These are phyloP conservation scores for Nipponia nippon DNA, from an alignment of 2,113 vertebrate species.

Conservation along the genomic window DNA sequence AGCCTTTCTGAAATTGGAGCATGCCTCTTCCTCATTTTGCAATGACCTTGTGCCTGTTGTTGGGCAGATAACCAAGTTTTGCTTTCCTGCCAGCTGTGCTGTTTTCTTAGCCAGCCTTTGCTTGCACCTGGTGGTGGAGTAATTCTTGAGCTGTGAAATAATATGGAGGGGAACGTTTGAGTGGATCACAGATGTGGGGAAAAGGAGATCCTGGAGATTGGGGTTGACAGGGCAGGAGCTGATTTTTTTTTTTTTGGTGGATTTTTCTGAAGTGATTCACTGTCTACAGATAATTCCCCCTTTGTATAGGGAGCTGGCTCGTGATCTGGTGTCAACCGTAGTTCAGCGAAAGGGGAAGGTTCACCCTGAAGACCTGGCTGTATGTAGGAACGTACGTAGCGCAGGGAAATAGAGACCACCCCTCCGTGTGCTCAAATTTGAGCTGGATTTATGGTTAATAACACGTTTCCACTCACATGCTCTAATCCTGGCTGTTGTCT, in stretches of 20 bases:
- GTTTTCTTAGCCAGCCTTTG: neutral
- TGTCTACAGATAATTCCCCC: neutral
- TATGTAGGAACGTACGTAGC: fast-evolving
- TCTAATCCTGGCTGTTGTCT: neutral
- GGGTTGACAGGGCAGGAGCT: neutral
- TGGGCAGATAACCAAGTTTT: neutral
- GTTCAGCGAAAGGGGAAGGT: neutral
- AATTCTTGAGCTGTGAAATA: neutral
- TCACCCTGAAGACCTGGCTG: neutral
- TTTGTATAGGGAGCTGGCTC: neutral
- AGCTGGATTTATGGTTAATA: neutral
- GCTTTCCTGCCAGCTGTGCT: neutral
- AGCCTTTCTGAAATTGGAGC: neutral
- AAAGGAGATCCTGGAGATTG: neutral
- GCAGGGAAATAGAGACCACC: neutral
- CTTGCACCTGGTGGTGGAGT: neutral
- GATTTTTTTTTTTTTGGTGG: neutral
- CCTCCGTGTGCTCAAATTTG: neutral
- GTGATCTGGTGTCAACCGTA: neutral
- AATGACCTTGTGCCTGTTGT: neutral
- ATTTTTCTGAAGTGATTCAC: neutral
- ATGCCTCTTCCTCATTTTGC: neutral
- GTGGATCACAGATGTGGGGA: neutral
- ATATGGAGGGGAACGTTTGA: neutral
- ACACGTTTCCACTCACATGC: fast-evolving